Conservation (phyloP, 2,797 vertebrate genomes). For the Botia almorhae region DNA sequence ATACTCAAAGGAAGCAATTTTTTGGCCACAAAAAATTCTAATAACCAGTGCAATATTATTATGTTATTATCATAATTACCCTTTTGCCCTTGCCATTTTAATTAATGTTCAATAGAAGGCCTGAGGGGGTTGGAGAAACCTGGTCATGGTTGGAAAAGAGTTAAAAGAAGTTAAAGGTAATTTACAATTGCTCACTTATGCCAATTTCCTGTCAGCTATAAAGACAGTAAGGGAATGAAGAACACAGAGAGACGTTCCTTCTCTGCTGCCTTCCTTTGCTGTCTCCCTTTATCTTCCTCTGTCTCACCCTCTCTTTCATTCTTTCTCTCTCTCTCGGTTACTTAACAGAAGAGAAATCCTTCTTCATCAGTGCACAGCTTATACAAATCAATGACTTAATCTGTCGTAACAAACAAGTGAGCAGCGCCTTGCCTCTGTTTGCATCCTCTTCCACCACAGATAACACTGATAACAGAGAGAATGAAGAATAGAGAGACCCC, state of each 20-base stretch:
- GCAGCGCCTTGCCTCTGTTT: constrained; percentile 67
- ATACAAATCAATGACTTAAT: constrained; percentile 83
- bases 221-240: constrained; percentile 28
- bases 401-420: constrained; percentile 82
- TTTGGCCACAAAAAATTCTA: constrained; percentile 75
- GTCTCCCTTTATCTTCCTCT: constrained; percentile 31
- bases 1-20: constrained; percentile 82
- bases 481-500: constrained; percentile 9
- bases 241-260: constrained; percentile 49
- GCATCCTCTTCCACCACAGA: constrained; percentile 24
- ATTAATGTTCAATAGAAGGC: constrained; percentile 80
- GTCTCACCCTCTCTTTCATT: constrained; percentile 29
- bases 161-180: constrained; percentile 75
- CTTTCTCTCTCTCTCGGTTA: constrained; percentile 38
- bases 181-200: constrained; percentile 82
- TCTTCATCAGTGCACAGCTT: constrained; percentile 75
- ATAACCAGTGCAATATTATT: constrained; percentile 82
- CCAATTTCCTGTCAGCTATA: constrained; percentile 59
- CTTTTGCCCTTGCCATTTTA: constrained; percentile 81
- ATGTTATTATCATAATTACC: constrained; percentile 87
- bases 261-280: constrained; percentile 1
- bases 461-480: constrained; percentile 41
- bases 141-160: constrained; percentile 56
- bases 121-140: constrained; percentile 62
- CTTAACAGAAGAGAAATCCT: constrained; percentile 64